Percentiles rank a stretch among this genome's conserved stretches.
phyloP scores from a whole-genome alignment of 2,113 vertebrate species.

The Suncus etruscus region DNA sequence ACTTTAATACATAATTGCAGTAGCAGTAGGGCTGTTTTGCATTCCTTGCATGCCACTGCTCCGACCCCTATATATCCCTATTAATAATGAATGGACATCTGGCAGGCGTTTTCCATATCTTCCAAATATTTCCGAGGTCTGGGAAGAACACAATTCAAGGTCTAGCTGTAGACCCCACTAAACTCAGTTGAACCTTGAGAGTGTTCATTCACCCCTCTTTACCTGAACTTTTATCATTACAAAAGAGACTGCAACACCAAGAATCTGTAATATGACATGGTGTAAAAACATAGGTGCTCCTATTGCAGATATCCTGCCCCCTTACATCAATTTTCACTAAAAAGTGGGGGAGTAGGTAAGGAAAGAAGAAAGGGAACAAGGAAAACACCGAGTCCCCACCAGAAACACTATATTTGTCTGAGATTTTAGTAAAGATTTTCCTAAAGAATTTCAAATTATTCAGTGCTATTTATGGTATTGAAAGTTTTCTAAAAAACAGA shows the following conservation, averaged over 20 bases:
- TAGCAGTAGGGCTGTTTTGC: too few species aligned
- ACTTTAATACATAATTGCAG: too few species aligned
- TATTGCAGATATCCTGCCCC: too few species aligned
- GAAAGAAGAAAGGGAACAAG: too few species aligned
- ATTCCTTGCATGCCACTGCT: too few species aligned
- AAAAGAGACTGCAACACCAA: background rate
- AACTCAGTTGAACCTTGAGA: background rate
- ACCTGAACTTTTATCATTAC: background rate
- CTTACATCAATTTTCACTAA: too few species aligned
- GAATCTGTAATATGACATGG: too few species aligned
- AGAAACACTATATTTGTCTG: background rate
- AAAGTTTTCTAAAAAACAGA: constrained; percentile 2
- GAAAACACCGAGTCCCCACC: background rate
- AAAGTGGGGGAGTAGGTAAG: too few species aligned
- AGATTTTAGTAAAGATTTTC: constrained; percentile 35
- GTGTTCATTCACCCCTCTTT: background rate
- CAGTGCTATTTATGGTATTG: background rate
- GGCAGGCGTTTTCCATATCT: background rate
- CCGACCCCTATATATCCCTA: background rate
- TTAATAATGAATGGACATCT: background rate
- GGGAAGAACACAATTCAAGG: background rate
- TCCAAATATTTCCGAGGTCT: background rate
- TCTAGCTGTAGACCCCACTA: background rate
- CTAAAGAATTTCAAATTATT: constrained; percentile 14
- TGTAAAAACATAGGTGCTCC: too few species aligned